These are phyloP conservation scores for Ciconia maguari DNA, from an alignment of 2,113 vertebrate genomes.

Conservation along the genomic window DNA sequence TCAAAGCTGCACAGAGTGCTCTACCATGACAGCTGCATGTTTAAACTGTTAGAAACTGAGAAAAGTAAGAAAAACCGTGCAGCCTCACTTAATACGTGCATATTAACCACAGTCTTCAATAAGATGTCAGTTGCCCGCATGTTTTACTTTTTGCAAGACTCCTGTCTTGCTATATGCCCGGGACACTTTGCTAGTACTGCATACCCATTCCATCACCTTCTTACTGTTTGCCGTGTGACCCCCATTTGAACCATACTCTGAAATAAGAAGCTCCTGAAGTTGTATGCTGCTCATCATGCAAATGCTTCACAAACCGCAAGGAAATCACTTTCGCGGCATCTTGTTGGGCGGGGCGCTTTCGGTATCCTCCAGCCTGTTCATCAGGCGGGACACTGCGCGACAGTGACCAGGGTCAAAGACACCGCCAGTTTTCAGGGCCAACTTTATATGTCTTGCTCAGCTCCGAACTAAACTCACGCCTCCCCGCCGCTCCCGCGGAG, in stretches of 20 bases:
- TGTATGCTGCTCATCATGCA: fast-evolving
- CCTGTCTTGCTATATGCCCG: too few species aligned
- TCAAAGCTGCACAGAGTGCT: neutral
- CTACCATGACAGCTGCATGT: fast-evolving
- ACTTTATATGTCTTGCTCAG: fast-evolving
- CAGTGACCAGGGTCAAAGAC: fast-evolving
- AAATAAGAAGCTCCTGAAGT: neutral
- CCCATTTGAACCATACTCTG: neutral
- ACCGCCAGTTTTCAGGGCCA: fast-evolving
- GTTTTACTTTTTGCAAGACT: neutral
- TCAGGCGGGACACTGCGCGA: fast-evolving
- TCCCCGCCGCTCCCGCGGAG: too few species aligned
- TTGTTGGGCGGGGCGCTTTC: fast-evolving
- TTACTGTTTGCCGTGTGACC: neutral
- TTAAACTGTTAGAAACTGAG: neutral
- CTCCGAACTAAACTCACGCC: too few species aligned
- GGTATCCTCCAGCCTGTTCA: fast-evolving
- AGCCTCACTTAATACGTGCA: neutral
- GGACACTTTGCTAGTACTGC: fast-evolving
- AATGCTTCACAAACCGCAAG: neutral
- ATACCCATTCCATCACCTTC: neutral
- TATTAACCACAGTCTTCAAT: neutral
- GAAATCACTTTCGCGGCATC: fast-evolving
- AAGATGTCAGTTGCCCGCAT: neutral
- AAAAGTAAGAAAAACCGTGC: neutral